Base-by-base conservation (phyloP, 2,888 invertebrate species). In the Noctua janthina region DNA sequence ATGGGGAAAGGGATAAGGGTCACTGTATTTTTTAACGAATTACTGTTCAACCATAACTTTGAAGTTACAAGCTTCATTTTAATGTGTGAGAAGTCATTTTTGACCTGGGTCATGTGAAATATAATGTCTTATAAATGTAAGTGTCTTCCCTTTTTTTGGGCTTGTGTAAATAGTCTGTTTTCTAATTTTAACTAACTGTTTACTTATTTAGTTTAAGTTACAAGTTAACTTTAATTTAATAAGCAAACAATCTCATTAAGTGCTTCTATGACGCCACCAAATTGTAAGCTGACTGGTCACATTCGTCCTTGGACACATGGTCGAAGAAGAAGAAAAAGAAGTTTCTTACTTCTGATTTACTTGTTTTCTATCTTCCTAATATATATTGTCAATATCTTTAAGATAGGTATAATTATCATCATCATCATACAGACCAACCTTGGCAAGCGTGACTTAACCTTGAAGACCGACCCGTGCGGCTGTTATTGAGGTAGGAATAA, bases 1-100 rank as follows among this genome's bases (percentile, higher is more conserved):
- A 84, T 77, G 81, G 56, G 2, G 7, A 62, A 74, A 17, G 43
- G 54, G 49, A 71, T 77, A 71, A 85, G 46, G 59, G 76, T 81
- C 76, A 84, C 39, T 73, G 56, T 74, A 70, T 76, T 67, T 84
- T 66, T 62, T n/a, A n/a, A 70, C 43, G 17, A 74, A 81, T 81
- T 81, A 69, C 46, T 46, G 69, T 81, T 69, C 39, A n/a, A 70
- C 62, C 39, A 51, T 75, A 67, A 84, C 71, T 71, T 72, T 54
- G 29, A 29, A 49, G 70, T 7, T 62, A 20, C 8, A 13, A 23
- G 15, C 1, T 68, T 62, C 23, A n/a, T 35, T 29, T 1, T 49
- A 17, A 29, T 51, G 2, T 49, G 13, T 13, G 46, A 79, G 51
- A 8, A 11, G 4, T 66, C 7, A 23, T 77, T 77, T 67, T 67